Evolutionary conservation across 2,113 vertebrate genomes (phyloP).

Genomic region (Notarius lentiginosus): DNA sequence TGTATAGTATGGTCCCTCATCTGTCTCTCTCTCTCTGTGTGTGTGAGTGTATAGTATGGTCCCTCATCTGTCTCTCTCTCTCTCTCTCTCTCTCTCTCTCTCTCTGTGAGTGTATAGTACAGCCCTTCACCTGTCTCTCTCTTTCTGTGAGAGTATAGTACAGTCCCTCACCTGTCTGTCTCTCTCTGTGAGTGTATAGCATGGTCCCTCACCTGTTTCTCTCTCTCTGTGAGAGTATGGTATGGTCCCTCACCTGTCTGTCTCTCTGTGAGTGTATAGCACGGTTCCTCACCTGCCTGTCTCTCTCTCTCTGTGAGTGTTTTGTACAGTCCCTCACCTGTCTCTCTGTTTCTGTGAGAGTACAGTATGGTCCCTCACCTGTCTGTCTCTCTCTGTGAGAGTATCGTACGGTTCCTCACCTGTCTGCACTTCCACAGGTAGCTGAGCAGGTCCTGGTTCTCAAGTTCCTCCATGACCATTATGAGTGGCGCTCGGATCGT

Average conservation of each 20-base stretch:
- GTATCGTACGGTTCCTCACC: constrained; percentile 50
- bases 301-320: not conserved
- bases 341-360: not conserved
- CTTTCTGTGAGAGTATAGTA: not conserved
- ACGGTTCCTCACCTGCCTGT: not conserved
- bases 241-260: not conserved
- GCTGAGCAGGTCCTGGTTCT: constrained; percentile 75
- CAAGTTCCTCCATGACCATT: constrained; percentile 74
- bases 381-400: not conserved
- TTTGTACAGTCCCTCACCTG: not conserved
- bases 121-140: constrained; percentile 63
- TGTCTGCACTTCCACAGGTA: constrained; percentile 75
- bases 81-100: not conserved
- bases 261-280: not conserved
- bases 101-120: not conserved
- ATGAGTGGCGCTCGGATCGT: constrained; percentile 73
- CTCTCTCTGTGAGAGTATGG: not conserved
- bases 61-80: not conserved
- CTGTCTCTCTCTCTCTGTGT: too few relatives aligned
- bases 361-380: not conserved
- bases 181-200: not conserved
- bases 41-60: not conserved
- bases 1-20: not conserved
- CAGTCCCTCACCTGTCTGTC: not conserved
- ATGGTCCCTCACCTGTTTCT: too few relatives aligned